Evolutionary conservation across 2,113 vertebrate species (phyloP), one percentile per base, ranked within the genome.

Genomic region (Rhagologus leucostigma): DNA sequence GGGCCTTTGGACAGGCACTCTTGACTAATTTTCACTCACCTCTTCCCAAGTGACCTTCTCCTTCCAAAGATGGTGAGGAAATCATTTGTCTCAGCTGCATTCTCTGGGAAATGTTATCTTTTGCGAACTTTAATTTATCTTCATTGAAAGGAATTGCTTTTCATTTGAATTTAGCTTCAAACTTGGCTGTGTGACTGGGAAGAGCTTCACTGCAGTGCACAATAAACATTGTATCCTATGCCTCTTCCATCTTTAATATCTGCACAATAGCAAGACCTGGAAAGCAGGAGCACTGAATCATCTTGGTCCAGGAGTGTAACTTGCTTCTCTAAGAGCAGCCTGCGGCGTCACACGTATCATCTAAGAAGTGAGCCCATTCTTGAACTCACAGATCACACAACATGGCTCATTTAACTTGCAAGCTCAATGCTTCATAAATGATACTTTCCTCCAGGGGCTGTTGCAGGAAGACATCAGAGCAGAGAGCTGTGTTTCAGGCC

Each of bases 321-420:
- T 89, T 65, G 33, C 27, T 84, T 89, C 93, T 85, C 35, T 56
- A 60, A 67, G 44, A 82, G 65, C 74, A 76, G 47, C 70, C 62
- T 87, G 65, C 0, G 0, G 39, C 5, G 0, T 82, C 35, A 30
- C 70, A 64, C 5, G 1, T 46, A 53, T 33, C n/a, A 19, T 50
- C 24, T 52, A 44, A 74, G 68, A 74, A 87, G 30, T 44, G 52
- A 91, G 24, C 47, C 62, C 27, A 5, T 91, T 73, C 89, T 89
- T 87, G 64, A 92, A 77, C 5, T 27, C 77, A 91, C 74, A 87
- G 69, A 84, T 83, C 56, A 59, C 39, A 79, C 57, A 78, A 64
- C 56, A 53, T 44, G 84, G 46, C 71, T 95, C 41, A 62, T 84
- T 87, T 90, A 89, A 78, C 74, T 91, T 81, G 50, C 67, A 81